phyloP scores from a whole-genome alignment of 2,113 vertebrate genomes.

The Eira barbara region DNA sequence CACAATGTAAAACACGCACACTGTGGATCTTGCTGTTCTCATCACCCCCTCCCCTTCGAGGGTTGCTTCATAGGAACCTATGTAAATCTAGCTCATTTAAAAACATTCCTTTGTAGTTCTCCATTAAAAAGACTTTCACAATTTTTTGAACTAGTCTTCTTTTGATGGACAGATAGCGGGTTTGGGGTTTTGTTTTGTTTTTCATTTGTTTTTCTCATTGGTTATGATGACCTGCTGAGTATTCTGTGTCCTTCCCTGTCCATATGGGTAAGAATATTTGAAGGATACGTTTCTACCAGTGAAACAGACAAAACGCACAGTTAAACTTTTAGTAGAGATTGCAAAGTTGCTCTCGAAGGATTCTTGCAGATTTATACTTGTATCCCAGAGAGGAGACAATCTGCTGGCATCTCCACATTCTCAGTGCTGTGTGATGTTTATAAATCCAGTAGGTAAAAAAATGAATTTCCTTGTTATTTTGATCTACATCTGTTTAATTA shows the following conservation, averaged over 20 bases:
- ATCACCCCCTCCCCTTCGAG: neutral
- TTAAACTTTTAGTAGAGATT: neutral
- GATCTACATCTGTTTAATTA: neutral
- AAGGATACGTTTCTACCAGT: neutral
- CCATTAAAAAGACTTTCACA: neutral
- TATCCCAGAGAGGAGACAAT: neutral
- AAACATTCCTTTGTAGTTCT: neutral
- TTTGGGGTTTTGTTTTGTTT: neutral
- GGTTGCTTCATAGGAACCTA: neutral
- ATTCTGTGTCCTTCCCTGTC: neutral
- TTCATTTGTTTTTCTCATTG: neutral
- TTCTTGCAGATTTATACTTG: neutral
- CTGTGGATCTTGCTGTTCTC: neutral
- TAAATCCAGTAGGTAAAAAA: neutral
- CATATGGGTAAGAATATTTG: neutral
- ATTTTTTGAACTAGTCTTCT: neutral
- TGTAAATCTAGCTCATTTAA: neutral
- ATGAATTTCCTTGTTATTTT: neutral
- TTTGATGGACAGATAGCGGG: neutral
- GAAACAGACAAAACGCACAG: neutral
- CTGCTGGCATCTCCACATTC: neutral
- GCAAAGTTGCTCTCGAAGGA: neutral
- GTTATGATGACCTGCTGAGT: neutral
- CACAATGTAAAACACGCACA: neutral
- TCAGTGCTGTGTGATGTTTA: neutral